Conservation (phyloP, 2,888 invertebrate species). For the Electrophaes corylata region DNA sequence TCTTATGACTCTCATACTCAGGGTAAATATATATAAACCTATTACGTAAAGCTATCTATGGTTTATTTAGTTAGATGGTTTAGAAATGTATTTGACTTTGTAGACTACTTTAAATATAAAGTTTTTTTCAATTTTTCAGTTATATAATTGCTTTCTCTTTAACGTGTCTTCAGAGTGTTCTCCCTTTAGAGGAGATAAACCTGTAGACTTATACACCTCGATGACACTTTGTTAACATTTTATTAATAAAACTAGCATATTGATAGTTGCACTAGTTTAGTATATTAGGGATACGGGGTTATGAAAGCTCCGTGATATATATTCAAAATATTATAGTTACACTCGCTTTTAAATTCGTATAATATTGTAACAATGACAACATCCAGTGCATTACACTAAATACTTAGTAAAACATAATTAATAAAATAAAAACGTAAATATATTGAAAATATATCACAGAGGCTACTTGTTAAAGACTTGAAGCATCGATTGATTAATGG, state of each 20-base stretch:
- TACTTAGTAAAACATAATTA: not conserved
- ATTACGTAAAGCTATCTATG: slow-evolving; percentile 60
- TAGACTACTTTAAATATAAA: slow-evolving; percentile 40
- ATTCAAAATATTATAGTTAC: slow-evolving; percentile 26
- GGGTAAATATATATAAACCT: slow-evolving; percentile 74
- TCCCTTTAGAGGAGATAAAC: slow-evolving; percentile 62
- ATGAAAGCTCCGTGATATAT: slow-evolving; percentile 35
- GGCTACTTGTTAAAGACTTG: slow-evolving; percentile 20
- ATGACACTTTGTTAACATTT: slow-evolving; percentile 65
- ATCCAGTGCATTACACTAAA: not conserved
- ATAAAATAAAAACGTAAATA: not conserved
- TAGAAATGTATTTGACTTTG: slow-evolving; percentile 61
- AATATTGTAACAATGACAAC: slow-evolving; percentile 2
- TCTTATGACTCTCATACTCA: slow-evolving; percentile 82
- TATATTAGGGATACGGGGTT: slow-evolving; percentile 43
- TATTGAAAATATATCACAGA: slow-evolving; percentile 46
- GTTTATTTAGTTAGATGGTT: slow-evolving; percentile 64
- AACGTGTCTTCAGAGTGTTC: slow-evolving; percentile 60
- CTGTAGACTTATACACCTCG: slow-evolving; percentile 55
- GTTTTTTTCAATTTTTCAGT: slow-evolving; percentile 13
- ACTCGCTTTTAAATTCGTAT: not conserved
- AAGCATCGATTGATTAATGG: slow-evolving; percentile 27
- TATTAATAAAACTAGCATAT: slow-evolving; percentile 66
- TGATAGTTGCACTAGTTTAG: slow-evolving; percentile 71
- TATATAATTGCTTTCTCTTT: slow-evolving; percentile 40